Evolutionary conservation across 2,888 invertebrate genomes (phyloP), one percentile per base, ranked within the genome.

Genomic region (Acanthacorydalis orientalis): DNA sequence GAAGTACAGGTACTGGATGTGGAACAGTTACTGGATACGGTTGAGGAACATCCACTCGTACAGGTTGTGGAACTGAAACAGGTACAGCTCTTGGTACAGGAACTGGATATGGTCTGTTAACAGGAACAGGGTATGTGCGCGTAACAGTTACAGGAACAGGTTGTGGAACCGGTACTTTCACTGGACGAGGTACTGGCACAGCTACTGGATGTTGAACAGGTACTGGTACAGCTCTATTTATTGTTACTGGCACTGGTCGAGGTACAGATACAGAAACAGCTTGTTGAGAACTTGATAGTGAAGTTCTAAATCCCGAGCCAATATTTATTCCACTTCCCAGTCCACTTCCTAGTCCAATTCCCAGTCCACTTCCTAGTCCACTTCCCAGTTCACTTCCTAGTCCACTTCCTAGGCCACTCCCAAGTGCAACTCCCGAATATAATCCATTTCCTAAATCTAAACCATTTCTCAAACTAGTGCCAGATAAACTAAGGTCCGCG

Each of bases 251-350:
- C 6, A 37, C 37, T 9, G 37, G 37, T 12, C 14, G 68, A 1
- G 71, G 68, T n/a, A 71, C 64, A 8, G 72, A 69, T 1, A 72
- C 65, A 45, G 68, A 62, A 42, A 70, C 61, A 49, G 68, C 66
- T 48, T 68, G 37, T 8, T 37, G 37, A 7, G 37, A 37, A 37
- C 11, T 16, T 16, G 41, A 23, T 23, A 31, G 9, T 23, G 23
- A 23, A 23, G 23, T 23, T 23, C 23, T 23, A 23, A 23, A 23
- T 23, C 23, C 23, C 2, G 23, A 6, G 2, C 23, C 47, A 61
- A 64, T 23, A 23, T 23, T 31, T 4, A 31, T 31, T 23, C 23
- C 23, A 23, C 6, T 23, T 23, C 23, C 23, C 2, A 23, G 6
- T 6, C 23, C 23, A 23, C 6, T 4, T 23, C 23, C 23, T 23